These are phyloP conservation scores for Ceratina australensis DNA, from an alignment of 1,140 invertebrate genomes.

Conservation along the genomic window DNA sequence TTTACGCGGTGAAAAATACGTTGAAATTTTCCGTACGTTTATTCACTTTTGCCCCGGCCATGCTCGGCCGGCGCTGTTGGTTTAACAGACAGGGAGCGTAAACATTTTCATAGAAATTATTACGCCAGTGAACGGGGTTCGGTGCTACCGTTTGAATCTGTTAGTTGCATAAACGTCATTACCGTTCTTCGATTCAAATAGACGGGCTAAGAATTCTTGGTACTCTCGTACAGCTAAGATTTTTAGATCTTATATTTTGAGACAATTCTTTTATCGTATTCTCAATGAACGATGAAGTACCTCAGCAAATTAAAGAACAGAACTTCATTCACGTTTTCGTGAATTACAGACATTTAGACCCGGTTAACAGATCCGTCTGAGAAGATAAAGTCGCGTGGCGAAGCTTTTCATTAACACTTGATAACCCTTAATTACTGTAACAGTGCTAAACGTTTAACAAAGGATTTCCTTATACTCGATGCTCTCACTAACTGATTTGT, in stretches of 20 bases:
- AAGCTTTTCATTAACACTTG: slow-evolving; percentile 35
- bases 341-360: slow-evolving; percentile 19
- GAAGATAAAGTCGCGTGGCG: slow-evolving; percentile 59
- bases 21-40: background rate
- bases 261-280: no score
- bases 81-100: background rate
- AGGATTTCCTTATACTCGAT: background rate
- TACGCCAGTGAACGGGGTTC: background rate
- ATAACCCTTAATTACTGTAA: slow-evolving; percentile 39
- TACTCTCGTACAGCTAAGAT: no score
- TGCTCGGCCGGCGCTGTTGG: background rate
- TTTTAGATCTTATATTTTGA: no score
- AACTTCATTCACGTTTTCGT: background rate
- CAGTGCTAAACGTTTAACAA: background rate
- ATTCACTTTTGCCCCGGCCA: background rate
- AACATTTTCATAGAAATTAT: background rate
- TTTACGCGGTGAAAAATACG: background rate
- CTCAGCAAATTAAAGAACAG: background rate
- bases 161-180: background rate
- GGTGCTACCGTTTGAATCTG: background rate
- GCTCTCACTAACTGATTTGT: background rate
- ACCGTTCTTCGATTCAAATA: no score
- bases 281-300: background rate
- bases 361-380: slow-evolving; percentile 40
- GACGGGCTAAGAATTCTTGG: no score